These are phyloP conservation scores for Lobophora halterata DNA, from an alignment of 2,888 invertebrate species.

Conservation along the genomic window DNA sequence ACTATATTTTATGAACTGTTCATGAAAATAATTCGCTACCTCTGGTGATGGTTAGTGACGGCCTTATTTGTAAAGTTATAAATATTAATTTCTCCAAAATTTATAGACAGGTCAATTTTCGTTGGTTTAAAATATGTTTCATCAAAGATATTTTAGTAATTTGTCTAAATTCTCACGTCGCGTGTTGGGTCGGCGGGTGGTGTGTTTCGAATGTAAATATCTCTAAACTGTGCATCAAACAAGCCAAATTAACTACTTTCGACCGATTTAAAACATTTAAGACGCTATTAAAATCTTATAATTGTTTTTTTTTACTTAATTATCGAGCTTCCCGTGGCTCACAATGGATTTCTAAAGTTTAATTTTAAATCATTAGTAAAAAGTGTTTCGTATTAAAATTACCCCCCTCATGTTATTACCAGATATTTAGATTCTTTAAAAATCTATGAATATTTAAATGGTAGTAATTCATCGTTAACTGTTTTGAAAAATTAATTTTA, in stretches of 20 bases:
- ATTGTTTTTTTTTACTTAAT: conserved; percentile 30
- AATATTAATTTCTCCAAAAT: neutral
- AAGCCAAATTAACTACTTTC: conserved; percentile 24
- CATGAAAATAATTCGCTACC: too few species aligned
- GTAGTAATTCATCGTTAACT: too few species aligned
- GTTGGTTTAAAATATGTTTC: conserved; percentile 32
- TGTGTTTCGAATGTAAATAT: conserved; percentile 28
- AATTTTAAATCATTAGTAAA: conserved; percentile 21
- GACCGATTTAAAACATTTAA: conserved; percentile 29
- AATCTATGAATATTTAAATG: too few species aligned
- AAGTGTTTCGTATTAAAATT: too few species aligned
- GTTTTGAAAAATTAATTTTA: too few species aligned
- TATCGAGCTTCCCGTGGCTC: conserved; percentile 16
- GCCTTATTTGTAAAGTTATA: too few species aligned
- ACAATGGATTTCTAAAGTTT: conserved; percentile 14
- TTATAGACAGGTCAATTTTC: conserved; percentile 23
- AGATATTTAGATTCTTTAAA: too few species aligned
- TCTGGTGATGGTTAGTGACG: too few species aligned
- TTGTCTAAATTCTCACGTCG: conserved; percentile 57
- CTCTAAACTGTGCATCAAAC: conserved; percentile 22
- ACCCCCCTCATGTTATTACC: too few species aligned
- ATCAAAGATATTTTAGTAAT: conserved; percentile 45
- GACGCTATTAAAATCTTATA: conserved; percentile 26
- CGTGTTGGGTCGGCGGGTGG: conserved; percentile 38
- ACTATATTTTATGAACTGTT: too few species aligned